phyloP scores from a whole-genome alignment of 2,113 vertebrate species.

The Hyperoodon ampullatus region DNA sequence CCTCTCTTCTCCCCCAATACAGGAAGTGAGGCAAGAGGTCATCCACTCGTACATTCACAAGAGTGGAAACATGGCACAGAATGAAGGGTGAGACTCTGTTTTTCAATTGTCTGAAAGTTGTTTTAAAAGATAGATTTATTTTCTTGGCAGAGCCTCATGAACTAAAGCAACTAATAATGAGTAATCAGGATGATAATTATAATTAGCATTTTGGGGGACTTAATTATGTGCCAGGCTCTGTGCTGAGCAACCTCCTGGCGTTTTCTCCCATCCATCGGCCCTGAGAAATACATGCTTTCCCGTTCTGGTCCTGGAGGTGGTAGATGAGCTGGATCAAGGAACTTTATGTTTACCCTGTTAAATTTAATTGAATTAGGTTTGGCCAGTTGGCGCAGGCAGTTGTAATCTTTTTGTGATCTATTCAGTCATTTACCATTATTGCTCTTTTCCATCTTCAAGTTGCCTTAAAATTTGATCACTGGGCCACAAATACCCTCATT shows the following conservation, averaged over 20 bases:
- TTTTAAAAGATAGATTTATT: background rate
- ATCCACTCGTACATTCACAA: background rate
- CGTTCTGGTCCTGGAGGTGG: background rate
- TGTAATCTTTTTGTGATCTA: background rate
- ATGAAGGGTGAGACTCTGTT: background rate
- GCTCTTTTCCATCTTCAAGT: background rate
- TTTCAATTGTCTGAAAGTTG: background rate
- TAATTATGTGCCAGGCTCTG: background rate
- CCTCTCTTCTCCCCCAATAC: background rate
- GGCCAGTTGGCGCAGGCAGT: background rate
- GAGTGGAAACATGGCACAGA: background rate
- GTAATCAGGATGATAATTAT: background rate
- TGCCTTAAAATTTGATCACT: slow-evolving; percentile 15
- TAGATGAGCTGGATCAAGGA: background rate
- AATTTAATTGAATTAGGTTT: background rate
- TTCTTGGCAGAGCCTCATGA: background rate
- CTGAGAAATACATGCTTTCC: background rate
- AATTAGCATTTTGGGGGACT: background rate
- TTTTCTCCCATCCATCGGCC: background rate
- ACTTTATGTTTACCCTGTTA: background rate
- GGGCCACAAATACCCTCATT: background rate
- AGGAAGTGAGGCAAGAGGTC: background rate
- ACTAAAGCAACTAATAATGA: background rate
- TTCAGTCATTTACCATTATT: background rate
- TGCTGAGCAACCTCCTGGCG: background rate